Evolutionary conservation across 2,113 vertebrate genomes (phyloP).

Genomic region (Scalopus aquaticus): DNA sequence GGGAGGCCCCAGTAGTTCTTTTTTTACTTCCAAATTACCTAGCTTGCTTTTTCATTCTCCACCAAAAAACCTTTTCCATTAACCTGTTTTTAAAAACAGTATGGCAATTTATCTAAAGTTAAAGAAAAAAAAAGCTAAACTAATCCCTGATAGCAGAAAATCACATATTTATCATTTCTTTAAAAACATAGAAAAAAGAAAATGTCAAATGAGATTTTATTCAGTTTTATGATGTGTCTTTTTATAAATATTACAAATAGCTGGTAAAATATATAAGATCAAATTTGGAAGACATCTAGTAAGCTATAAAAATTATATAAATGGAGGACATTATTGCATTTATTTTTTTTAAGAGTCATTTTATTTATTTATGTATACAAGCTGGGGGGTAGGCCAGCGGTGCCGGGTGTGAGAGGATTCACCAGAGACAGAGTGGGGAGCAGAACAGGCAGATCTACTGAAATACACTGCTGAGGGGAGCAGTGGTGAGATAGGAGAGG

Average conservation of each 20-base stretch:
- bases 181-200: not conserved
- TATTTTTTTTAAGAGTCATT: no score
- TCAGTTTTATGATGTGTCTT: not conserved
- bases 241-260: not conserved
- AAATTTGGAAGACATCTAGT: not conserved
- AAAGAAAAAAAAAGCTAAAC: not conserved
- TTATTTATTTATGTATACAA: no score
- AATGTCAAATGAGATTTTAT: not conserved
- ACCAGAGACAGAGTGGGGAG: no score
- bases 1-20: no score
- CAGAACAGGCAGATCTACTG: no score
- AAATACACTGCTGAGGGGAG: no score
- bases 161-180: not conserved
- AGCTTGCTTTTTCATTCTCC: not conserved
- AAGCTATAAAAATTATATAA: not conserved
- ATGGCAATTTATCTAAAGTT: not conserved
- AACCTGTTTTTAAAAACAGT: not conserved
- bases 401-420: no score
- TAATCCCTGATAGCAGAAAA: not conserved
- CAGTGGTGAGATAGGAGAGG: no score
- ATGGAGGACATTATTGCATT: not conserved
- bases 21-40: not conserved
- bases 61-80: not conserved
- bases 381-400: no score
- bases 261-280: not conserved